Evolutionary conservation across 1,140 invertebrate species (phyloP).

Genomic region (Oryzaephilus surinamensis): DNA sequence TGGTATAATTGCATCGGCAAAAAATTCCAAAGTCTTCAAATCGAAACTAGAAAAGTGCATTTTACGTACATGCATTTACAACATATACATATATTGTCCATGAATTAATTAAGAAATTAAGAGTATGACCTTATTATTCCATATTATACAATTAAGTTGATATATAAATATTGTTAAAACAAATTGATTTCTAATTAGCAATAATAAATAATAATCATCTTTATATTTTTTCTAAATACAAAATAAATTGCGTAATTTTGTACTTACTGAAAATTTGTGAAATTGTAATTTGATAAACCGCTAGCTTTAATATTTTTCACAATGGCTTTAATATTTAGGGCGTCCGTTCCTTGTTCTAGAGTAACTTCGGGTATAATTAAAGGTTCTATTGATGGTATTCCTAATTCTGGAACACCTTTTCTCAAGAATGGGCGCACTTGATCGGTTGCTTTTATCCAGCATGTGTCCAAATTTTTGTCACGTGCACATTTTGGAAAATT

Average conservation of each 20-base stretch:
- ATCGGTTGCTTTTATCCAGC: slow-evolving; percentile 47
- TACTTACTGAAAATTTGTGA: slow-evolving; percentile 18
- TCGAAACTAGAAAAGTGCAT: slow-evolving; percentile 17
- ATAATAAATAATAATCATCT: too few relatives aligned
- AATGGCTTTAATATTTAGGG: slow-evolving; percentile 52
- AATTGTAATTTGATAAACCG: slow-evolving; percentile 37
- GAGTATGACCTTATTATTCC: too few relatives aligned
- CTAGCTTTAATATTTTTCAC: slow-evolving; percentile 51
- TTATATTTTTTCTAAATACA: slow-evolving; percentile 4
- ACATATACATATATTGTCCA: too few relatives aligned
- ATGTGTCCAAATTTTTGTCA: slow-evolving; percentile 49
- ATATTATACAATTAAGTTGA: too few relatives aligned
- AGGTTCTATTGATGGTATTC: slow-evolving; percentile 53
- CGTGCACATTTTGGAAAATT: slow-evolving; percentile 49
- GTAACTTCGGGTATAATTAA: slow-evolving; percentile 49
- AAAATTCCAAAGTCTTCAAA: slow-evolving; percentile 15
- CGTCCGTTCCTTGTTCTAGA: slow-evolving; percentile 48
- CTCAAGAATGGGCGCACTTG: slow-evolving; percentile 45
- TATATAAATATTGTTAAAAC: too few relatives aligned
- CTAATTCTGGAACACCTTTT: slow-evolving; percentile 52
- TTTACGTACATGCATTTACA: too few relatives aligned
- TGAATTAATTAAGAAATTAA: too few relatives aligned
- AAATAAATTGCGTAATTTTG: background rate
- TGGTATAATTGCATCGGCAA: slow-evolving; percentile 13
- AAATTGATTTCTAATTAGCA: too few relatives aligned